Evolutionary conservation across 2,888 invertebrate genomes (phyloP).

Genomic region (Bombylius major): DNA sequence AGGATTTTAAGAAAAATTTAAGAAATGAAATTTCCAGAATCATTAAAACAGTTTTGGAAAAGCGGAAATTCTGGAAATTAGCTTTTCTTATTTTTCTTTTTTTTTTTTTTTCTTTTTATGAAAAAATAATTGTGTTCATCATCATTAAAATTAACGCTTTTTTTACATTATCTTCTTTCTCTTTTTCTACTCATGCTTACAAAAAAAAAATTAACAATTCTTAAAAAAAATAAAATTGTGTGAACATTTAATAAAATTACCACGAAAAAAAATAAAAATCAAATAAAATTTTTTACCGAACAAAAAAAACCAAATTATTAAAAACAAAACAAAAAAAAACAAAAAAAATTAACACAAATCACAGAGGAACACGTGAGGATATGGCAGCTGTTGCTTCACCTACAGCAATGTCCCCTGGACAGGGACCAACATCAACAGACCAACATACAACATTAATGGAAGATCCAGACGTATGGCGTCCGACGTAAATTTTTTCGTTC

Average conservation of each 20-base stretch:
- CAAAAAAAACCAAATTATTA: constrained; percentile 2
- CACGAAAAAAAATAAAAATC: too few species aligned
- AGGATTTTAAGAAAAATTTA: too few species aligned
- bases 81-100: too few species aligned
- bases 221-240: too few species aligned
- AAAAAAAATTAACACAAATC: not conserved
- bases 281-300: not conserved
- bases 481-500: constrained; percentile 53
- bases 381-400: constrained; percentile 71
- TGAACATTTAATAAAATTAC: too few species aligned
- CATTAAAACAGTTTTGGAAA: too few species aligned
- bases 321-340: not conserved
- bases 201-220: not conserved
- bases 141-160: too few species aligned
- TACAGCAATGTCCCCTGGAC: constrained; percentile 48
- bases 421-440: constrained; percentile 40
- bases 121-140: too few species aligned
- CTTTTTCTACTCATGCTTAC: constrained; percentile 11
- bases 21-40: too few species aligned
- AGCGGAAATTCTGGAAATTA: too few species aligned
- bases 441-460: constrained; percentile 75
- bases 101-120: too few species aligned
- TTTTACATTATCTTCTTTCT: constrained; percentile 1
- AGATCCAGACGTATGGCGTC: constrained; percentile 87
- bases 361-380: constrained; percentile 70